Conservation (phyloP, 1,140 invertebrate genomes). For the Ips typographus region DNA sequence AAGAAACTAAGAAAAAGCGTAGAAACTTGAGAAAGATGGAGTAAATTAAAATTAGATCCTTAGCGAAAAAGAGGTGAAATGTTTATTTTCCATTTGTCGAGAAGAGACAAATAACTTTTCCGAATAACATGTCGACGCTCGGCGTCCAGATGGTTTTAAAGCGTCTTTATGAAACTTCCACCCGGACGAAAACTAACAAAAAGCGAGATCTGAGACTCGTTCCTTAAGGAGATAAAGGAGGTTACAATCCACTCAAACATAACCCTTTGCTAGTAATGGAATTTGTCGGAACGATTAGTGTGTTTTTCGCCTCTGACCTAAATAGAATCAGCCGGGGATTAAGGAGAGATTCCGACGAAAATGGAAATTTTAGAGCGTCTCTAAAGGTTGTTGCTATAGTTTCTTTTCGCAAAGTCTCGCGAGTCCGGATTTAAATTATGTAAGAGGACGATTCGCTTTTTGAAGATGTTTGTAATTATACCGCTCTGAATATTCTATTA, state of each 20-base stretch:
- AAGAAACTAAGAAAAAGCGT: too few species aligned
- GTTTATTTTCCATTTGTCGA: slow-evolving; percentile 7
- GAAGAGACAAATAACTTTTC: slow-evolving; percentile 12
- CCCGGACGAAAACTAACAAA: slow-evolving; percentile 11
- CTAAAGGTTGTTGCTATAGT: too few species aligned
- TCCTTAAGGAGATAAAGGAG: slow-evolving; percentile 10
- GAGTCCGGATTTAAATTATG: too few species aligned
- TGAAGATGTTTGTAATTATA: too few species aligned
- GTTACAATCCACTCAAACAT: slow-evolving; percentile 6
- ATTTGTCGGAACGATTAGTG: slow-evolving; percentile 16
- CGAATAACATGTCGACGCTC: slow-evolving; percentile 14
- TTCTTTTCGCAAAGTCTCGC: too few species aligned
- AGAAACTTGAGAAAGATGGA: neutral
- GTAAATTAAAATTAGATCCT: slow-evolving; percentile 5
- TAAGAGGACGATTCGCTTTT: too few species aligned
- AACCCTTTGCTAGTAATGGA: slow-evolving; percentile 14
- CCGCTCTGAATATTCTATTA: too few species aligned
- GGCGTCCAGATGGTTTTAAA: slow-evolving; percentile 13
- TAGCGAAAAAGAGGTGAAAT: neutral
- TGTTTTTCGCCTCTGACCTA: slow-evolving; percentile 10
- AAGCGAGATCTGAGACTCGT: slow-evolving; percentile 1
- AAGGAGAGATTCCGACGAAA: neutral
- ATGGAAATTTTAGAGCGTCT: too few species aligned
- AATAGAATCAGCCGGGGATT: slow-evolving; percentile 3
- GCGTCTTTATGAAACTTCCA: slow-evolving; percentile 9